phyloP scores from a whole-genome alignment of 2,888 invertebrate species.

The Hypsopygia costalis region DNA sequence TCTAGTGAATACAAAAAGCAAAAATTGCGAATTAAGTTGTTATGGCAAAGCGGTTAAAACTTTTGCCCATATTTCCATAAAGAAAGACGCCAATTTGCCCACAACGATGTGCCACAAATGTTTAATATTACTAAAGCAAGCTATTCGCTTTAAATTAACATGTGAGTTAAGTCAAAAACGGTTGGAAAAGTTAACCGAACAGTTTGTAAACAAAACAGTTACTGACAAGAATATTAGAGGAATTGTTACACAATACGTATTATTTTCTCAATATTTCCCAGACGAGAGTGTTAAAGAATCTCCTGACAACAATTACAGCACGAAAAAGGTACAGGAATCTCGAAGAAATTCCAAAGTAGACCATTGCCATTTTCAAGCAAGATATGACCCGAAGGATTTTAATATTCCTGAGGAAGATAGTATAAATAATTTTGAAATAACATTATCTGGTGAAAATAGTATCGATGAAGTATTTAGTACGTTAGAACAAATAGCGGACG shows the following conservation, averaged over 20 bases:
- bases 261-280: conserved; percentile 39
- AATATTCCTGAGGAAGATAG: too few relatives aligned
- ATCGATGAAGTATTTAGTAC: too few relatives aligned
- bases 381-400: too few relatives aligned
- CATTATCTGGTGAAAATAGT: too few relatives aligned
- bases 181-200: conserved; percentile 28
- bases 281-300: conserved; percentile 7
- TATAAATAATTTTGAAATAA: too few relatives aligned
- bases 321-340: too few relatives aligned
- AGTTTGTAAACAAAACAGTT: conserved; percentile 12
- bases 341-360: too few relatives aligned
- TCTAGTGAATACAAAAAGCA: conserved; percentile 40
- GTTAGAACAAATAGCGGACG: too few relatives aligned
- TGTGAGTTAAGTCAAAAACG: conserved; percentile 50
- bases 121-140: conserved; percentile 45
- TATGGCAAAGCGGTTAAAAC: conserved; percentile 47
- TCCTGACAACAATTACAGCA: background rate
- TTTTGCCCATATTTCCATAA: conserved; percentile 43
- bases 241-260: conserved; percentile 38
- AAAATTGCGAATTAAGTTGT: conserved; percentile 43
- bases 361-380: too few relatives aligned
- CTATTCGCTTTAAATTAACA: conserved; percentile 53
- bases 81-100: conserved; percentile 46
- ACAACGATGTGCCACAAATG: conserved; percentile 53
- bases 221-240: conserved; percentile 26